These are phyloP conservation scores for Strix occidentalis DNA, from an alignment of 2,797 vertebrate genomes.

Conservation along the genomic window DNA sequence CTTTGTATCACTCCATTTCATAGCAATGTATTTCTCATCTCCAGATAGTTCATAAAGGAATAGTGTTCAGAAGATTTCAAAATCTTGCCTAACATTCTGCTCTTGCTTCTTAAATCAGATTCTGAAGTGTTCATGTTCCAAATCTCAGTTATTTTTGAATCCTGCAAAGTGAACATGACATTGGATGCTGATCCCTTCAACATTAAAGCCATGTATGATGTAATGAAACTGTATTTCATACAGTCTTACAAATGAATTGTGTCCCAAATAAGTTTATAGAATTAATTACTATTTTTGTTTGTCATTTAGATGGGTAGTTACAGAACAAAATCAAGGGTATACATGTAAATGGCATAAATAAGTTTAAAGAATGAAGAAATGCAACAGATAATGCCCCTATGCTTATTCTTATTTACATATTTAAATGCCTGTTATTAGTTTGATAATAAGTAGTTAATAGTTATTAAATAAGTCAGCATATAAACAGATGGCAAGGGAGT, in stretches of 20 bases:
- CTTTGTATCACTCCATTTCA: background rate
- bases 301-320: background rate
- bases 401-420: background rate
- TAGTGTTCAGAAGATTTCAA: background rate
- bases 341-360: background rate
- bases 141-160: background rate
- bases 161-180: background rate
- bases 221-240: background rate
- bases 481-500: background rate
- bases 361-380: background rate
- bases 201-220: background rate
- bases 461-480: background rate
- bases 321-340: background rate
- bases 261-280: background rate
- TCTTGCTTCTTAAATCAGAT: background rate
- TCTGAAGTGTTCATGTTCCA: background rate
- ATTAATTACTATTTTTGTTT: background rate
- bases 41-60: background rate
- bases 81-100: background rate
- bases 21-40: background rate
- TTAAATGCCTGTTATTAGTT: background rate
- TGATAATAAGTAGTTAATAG: background rate
- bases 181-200: background rate
- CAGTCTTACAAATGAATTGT: background rate
- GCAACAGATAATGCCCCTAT: background rate